A percentile compares a stretch with the other conserved stretches of the same genome.
Conservation (phyloP, 2,888 invertebrate species). For the Myopa tessellatipennis region DNA sequence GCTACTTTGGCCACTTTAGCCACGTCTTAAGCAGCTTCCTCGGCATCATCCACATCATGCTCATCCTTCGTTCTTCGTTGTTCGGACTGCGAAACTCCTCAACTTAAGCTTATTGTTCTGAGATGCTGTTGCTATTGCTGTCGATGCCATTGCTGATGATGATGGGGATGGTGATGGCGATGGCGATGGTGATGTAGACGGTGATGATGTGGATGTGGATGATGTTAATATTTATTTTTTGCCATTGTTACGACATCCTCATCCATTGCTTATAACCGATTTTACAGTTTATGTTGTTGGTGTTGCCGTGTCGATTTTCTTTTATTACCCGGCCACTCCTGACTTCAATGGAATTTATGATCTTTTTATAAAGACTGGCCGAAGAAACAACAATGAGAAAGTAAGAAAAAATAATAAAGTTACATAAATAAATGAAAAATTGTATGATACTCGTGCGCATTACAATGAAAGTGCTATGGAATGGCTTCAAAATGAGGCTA, state of each 20-base stretch:
- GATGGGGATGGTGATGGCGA: background rate
- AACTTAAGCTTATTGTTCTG: background rate
- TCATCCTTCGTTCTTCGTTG: background rate
- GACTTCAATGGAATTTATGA: too few relatives aligned
- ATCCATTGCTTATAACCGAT: background rate
- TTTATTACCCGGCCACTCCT: background rate
- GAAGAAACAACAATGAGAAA: too few relatives aligned
- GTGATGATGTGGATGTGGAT: background rate
- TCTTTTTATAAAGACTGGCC: too few relatives aligned
- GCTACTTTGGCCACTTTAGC: background rate
- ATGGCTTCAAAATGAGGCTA: too few relatives aligned
- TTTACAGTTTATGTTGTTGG: too few relatives aligned
- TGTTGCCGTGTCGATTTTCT: background rate
- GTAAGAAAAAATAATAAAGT: too few relatives aligned
- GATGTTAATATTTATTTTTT: background rate
- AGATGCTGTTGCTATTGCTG: background rate
- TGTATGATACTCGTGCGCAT: too few relatives aligned
- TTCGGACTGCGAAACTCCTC: background rate
- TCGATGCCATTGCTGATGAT: background rate
- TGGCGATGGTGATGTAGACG: background rate
- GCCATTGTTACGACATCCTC: background rate
- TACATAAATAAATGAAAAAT: too few relatives aligned
- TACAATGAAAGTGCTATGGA: too few relatives aligned
- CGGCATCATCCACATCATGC: slow-evolving; percentile 5
- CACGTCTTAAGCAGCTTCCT: background rate